These are phyloP conservation scores for Amblyopsis rosae DNA, from an alignment of 2,113 vertebrate species.

Conservation along the genomic window DNA sequence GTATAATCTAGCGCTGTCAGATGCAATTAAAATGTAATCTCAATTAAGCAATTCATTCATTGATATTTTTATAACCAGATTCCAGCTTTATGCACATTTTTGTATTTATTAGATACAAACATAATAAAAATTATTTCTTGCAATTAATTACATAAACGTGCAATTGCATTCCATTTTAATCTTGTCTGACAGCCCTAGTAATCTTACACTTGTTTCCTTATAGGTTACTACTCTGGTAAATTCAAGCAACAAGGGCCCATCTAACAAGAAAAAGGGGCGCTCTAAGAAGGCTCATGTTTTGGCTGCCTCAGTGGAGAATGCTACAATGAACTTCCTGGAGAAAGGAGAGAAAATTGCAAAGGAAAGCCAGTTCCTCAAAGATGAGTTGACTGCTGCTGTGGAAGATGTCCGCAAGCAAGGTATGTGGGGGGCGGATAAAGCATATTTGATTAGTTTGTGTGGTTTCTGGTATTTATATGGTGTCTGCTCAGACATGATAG, in stretches of 20 bases:
- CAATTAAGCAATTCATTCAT: too few relatives aligned
- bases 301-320: conserved; percentile 95
- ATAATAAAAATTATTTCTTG: too few relatives aligned
- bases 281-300: conserved; percentile 98
- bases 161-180: too few relatives aligned
- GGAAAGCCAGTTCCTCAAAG: conserved; percentile 96
- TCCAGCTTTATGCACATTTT: too few relatives aligned
- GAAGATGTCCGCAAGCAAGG: conserved; percentile 99
- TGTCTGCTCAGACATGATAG: conserved; percentile 47
- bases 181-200: too few relatives aligned
- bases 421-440: conserved; percentile 62
- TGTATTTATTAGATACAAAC: not conserved
- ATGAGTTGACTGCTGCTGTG: conserved; percentile 93
- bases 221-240: conserved; percentile 98
- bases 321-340: conserved; percentile 97
- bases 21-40: too few relatives aligned
- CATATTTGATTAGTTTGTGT: conserved; percentile 32
- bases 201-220: not conserved
- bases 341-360: conserved; percentile 99
- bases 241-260: conserved; percentile 96
- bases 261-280: conserved; percentile 97
- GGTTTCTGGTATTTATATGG: conserved; percentile 16
- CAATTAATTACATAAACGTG: too few relatives aligned
- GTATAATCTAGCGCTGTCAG: too few relatives aligned
- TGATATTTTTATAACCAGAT: too few relatives aligned